Conservation (phyloP, 2,113 vertebrate species). For the Gnathonemus longibarbis region DNA sequence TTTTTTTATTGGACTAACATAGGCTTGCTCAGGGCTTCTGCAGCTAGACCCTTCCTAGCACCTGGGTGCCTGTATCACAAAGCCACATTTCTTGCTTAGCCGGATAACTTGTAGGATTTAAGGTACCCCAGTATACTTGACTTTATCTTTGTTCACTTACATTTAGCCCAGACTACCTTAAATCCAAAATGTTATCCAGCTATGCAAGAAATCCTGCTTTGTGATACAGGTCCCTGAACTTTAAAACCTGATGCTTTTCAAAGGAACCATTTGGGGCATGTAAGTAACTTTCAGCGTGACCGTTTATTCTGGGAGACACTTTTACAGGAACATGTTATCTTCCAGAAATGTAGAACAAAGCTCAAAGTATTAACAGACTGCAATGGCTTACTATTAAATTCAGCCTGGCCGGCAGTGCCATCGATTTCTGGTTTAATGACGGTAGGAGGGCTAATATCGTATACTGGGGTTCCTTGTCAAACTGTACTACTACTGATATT, state of each 20-base stretch:
- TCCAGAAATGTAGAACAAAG: background rate
- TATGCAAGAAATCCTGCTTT: background rate
- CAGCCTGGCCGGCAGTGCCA: background rate
- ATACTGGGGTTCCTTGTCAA: background rate
- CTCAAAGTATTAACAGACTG: background rate
- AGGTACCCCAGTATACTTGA: background rate
- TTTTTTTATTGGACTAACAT: background rate
- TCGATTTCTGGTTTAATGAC: background rate
- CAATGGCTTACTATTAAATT: background rate
- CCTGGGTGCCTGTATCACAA: background rate
- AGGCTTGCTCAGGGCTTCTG: background rate
- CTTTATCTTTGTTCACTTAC: background rate
- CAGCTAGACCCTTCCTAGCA: background rate
- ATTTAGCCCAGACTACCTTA: background rate
- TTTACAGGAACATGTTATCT: background rate
- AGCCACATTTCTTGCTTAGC: background rate
- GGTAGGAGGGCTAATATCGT: background rate
- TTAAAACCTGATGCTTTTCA: background rate
- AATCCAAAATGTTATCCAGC: background rate
- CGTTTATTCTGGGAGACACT: background rate
- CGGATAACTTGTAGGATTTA: background rate
- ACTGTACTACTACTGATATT: background rate
- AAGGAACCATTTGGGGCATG: background rate
- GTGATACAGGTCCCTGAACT: background rate
- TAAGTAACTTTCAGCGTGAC: background rate